Evolutionary conservation across 2,113 vertebrate genomes (phyloP).

Genomic region (Asarcornis scutulata): DNA sequence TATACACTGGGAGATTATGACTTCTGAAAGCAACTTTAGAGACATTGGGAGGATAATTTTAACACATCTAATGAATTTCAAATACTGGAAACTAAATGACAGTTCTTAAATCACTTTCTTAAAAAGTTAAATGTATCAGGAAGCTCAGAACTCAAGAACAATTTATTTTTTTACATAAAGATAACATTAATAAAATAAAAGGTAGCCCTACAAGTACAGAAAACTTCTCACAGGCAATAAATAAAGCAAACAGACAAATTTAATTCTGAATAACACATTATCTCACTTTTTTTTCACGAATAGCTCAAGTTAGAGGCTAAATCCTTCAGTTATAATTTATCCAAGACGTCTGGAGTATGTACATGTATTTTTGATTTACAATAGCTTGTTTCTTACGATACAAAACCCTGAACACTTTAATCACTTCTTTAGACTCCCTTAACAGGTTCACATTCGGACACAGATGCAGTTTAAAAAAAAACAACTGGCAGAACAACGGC

Average conservation of each 20-base stretch:
- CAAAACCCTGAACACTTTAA: not conserved
- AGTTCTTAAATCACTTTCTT: not conserved
- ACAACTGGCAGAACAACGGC: not conserved
- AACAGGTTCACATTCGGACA: not conserved
- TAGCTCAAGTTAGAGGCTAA: not conserved
- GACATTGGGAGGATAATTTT: not conserved
- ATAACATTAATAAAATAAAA: not conserved
- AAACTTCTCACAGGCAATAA: not conserved
- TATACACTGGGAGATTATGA: not conserved
- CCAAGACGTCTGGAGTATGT: not conserved
- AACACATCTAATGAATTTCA: not conserved
- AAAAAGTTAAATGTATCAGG: not conserved
- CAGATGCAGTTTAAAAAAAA: not conserved
- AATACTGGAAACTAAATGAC: not conserved
- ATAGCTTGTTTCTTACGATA: not conserved
- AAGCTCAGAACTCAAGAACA: not conserved
- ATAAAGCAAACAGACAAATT: not conserved
- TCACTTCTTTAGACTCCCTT: not conserved
- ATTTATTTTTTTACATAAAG: not conserved
- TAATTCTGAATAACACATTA: not conserved
- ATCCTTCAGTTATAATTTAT: not conserved
- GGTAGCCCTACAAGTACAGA: not conserved
- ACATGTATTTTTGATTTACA: not conserved
- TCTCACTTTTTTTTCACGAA: not conserved
- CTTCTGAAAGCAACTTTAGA: not conserved